Percentiles rank a stretch among this genome's conserved stretches.
Conservation (phyloP, 2,888 invertebrate genomes). For the Schizaphis graminum region DNA sequence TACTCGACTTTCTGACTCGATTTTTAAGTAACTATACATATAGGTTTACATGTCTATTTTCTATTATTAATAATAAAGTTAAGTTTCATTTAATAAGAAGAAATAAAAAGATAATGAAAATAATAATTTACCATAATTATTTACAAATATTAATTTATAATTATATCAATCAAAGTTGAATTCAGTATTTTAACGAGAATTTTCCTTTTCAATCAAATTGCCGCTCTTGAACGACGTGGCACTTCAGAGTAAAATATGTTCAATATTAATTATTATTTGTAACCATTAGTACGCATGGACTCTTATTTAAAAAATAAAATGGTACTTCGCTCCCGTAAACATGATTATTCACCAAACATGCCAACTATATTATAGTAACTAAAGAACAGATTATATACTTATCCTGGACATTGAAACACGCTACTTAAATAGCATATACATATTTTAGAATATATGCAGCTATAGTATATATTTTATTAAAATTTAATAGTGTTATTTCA, state of each 20-base stretch:
- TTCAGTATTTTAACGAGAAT: background rate
- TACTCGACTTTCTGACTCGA: background rate
- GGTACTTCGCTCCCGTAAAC: background rate
- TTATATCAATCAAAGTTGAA: background rate
- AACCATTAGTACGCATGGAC: background rate
- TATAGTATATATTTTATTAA: background rate
- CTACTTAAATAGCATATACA: background rate
- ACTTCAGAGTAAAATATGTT: background rate
- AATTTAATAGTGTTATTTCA: background rate
- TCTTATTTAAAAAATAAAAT: background rate
- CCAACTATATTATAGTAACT: no score
- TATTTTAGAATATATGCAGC: background rate
- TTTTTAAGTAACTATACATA: background rate
- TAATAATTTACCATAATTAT: no score
- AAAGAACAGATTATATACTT: background rate
- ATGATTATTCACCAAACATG: background rate
- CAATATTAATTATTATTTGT: background rate
- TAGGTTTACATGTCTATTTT: no score
- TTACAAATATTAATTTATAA: no score
- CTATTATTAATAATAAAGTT: no score
- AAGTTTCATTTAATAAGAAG: no score
- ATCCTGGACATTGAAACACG: background rate
- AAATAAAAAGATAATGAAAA: no score
- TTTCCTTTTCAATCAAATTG: background rate
- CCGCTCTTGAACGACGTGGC: background rate